Evolutionary conservation across 1,140 invertebrate species (phyloP).

Genomic region (Drosophila funebris): DNA sequence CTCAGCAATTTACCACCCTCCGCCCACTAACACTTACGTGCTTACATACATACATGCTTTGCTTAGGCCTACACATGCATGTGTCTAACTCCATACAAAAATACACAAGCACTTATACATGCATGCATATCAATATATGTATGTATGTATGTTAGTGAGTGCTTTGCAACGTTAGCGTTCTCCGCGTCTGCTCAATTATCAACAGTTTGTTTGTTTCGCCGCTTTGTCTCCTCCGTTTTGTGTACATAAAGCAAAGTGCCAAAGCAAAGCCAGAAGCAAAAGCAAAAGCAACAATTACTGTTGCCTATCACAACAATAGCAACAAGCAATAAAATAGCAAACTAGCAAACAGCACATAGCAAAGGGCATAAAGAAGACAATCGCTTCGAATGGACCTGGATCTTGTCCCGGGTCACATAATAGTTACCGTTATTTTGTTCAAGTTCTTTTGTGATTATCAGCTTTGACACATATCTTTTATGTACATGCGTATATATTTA

Average conservation of each 20-base stretch:
- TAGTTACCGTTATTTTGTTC: background rate
- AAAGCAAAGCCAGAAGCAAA: slow-evolving; percentile 34
- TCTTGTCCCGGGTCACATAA: background rate
- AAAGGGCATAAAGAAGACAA: slow-evolving; percentile 5
- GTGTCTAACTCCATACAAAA: background rate
- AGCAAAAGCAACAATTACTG: slow-evolving; percentile 44
- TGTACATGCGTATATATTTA: too few species aligned
- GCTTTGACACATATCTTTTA: background rate
- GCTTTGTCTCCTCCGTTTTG: slow-evolving; percentile 36
- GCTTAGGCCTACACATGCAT: background rate
- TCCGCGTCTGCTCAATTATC: slow-evolving; percentile 63
- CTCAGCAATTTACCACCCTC: slow-evolving; percentile 8
- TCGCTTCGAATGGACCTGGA: slow-evolving; percentile 3
- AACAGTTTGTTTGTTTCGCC: slow-evolving; percentile 69
- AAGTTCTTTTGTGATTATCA: slow-evolving; percentile 1
- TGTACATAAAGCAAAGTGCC: slow-evolving; percentile 50
- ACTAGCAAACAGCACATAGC: slow-evolving; percentile 11
- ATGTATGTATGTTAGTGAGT: slow-evolving; percentile 29
- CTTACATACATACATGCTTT: slow-evolving; percentile 23
- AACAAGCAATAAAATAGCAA: slow-evolving; percentile 19
- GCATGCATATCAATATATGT: slow-evolving; percentile 28
- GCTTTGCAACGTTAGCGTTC: slow-evolving; percentile 40
- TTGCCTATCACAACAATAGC: slow-evolving; percentile 43
- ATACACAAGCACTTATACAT: slow-evolving; percentile 2
- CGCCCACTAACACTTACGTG: slow-evolving; percentile 15